Evolutionary conservation across 2,113 vertebrate species (phyloP).

Genomic region (Marcusenius ussheri): DNA sequence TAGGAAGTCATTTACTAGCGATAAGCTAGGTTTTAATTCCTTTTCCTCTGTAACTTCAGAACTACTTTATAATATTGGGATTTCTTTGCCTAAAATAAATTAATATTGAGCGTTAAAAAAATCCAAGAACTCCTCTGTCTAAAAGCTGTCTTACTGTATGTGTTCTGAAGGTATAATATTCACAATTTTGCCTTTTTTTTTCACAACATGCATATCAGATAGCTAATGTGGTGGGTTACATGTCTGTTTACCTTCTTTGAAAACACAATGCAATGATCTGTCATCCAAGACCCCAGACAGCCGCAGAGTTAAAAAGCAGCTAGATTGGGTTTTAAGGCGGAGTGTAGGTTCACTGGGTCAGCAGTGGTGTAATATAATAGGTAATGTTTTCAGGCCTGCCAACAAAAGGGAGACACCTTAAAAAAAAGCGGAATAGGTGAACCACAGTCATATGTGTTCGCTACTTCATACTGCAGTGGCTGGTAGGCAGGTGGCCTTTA

Average conservation of each 20-base stretch:
- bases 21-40: neutral
- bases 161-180: neutral
- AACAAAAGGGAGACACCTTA: neutral
- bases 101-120: neutral
- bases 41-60: neutral
- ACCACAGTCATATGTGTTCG: neutral
- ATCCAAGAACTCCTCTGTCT: neutral
- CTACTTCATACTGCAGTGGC: neutral
- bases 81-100: neutral
- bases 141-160: neutral
- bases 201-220: neutral
- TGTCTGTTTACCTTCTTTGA: slow-evolving; percentile 13
- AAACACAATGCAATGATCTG: neutral
- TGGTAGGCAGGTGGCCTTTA: neutral
- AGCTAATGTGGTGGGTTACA: neutral
- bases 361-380: neutral
- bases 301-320: neutral
- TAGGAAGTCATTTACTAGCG: neutral
- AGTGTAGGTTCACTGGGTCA: neutral
- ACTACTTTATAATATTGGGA: neutral
- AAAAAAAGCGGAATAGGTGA: neutral
- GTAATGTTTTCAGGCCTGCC: neutral
- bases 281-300: slow-evolving; percentile 2
- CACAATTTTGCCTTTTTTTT: neutral
- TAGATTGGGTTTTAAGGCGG: neutral